Evolutionary conservation across 2,888 invertebrate species (phyloP), one percentile per base, ranked within the genome.

Genomic region (Parthenolecanium corni): DNA sequence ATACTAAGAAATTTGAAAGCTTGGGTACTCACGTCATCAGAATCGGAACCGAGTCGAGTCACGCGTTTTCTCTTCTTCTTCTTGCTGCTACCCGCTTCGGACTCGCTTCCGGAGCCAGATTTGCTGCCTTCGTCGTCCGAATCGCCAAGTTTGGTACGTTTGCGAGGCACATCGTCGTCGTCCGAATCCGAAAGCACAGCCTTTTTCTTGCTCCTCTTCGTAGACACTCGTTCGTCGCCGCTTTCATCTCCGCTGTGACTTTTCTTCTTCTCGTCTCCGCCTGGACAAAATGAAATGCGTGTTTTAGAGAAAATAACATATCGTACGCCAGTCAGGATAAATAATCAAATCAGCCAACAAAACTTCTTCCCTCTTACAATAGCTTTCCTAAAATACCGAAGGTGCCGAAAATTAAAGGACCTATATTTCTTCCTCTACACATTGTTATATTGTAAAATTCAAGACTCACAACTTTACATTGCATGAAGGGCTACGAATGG

Each of bases 151-250:
- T 67, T 69, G 62, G 72, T 73, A 68, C 69, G 72, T 11, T 68
- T 66, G 12, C 67, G 70, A 47, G 58, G 69, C 58, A 67, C 74
- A 66, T 71, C 75, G 68, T 78, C 78, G 69, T 78, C 78, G 65
- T 83, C 82, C 0, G 82, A 82, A 69, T 82, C 82, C 3, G 80
- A 80, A 24, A 79, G 69, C 51, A 79, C 71, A 36, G 72, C 70
- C 64, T 72, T 70, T 66, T 72, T 73, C 66, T 74, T 75, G 49
- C 72, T 73, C 42, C 66, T 74, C 74, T 62, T 73, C 12, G 21
- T 18, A 73, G 44, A 66, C 65, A 38, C 46, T 31, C 40, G 36
- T 3, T 47, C 51, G 6, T 64, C 62, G 46, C 66, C 67, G 31
- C 66, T 65, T 16, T 64, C 66, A 25, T 49, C 52, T 63, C 64